Percentiles rank a stretch among this genome's conserved stretches.
phyloP scores from a whole-genome alignment of 1,140 invertebrate species.

The Dolichoris vasculosae region DNA sequence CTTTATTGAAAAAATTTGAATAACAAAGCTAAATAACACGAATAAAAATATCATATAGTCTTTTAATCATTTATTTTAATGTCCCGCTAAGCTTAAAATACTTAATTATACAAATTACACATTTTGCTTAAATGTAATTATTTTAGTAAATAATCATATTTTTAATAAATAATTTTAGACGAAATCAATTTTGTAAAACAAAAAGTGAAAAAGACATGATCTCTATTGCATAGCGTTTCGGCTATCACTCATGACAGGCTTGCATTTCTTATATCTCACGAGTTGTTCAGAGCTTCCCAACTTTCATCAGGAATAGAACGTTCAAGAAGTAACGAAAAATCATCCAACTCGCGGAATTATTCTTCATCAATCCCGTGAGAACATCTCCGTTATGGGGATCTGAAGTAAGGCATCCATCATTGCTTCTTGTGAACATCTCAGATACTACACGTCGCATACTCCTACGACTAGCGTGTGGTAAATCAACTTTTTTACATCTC shows the following conservation, averaged over 20 bases:
- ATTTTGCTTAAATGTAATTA: no score
- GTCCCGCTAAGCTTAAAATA: no score
- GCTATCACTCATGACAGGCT: constrained; percentile 16
- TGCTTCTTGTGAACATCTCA: not conserved
- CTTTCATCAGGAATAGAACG: not conserved
- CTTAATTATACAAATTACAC: no score
- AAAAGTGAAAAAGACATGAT: not conserved
- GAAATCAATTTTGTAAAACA: no score
- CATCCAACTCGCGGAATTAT: not conserved
- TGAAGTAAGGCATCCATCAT: not conserved
- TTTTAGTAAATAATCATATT: no score
- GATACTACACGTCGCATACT: not conserved
- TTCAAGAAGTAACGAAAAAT: constrained; percentile 11
- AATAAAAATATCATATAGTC: no score
- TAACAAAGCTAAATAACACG: no score
- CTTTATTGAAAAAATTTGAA: no score
- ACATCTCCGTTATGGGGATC: not conserved
- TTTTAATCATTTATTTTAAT: no score
- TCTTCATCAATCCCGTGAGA: constrained; percentile 1
- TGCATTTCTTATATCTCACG: not conserved
- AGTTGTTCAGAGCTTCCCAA: not conserved
- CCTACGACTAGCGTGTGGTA: not conserved
- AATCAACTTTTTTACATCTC: not conserved
- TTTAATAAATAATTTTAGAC: no score
- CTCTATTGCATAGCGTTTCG: not conserved